These are phyloP conservation scores for Saxidomus purpurata DNA, from an alignment of 1,140 invertebrate species.

Conservation along the genomic window DNA sequence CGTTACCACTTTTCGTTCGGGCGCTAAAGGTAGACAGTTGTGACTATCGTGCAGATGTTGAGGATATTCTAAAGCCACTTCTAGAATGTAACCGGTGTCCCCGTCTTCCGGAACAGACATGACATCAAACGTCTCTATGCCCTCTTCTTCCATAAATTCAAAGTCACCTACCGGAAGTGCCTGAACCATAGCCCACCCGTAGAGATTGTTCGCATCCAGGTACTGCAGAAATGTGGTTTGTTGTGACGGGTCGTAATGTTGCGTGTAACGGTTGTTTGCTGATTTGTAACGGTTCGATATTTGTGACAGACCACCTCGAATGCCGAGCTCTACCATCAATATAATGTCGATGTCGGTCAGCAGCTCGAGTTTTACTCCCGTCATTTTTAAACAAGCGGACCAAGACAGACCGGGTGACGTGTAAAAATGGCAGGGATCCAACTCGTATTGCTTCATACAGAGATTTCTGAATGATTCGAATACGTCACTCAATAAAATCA, in stretches of 20 bases:
- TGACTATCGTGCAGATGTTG: slow-evolving; percentile 87
- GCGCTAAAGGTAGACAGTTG: slow-evolving; percentile 87
- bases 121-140: slow-evolving; percentile 81
- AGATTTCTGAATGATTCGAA: slow-evolving; percentile 15
- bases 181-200: slow-evolving; percentile 72
- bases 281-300: slow-evolving; percentile 67
- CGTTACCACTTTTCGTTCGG: slow-evolving; percentile 74
- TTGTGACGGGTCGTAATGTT: slow-evolving; percentile 12
- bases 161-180: slow-evolving; percentile 66
- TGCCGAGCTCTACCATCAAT: slow-evolving; percentile 78
- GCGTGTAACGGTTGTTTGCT: slow-evolving; percentile 74
- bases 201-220: slow-evolving; percentile 72
- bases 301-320: slow-evolving; percentile 73
- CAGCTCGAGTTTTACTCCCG: slow-evolving; percentile 69
- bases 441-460: slow-evolving; percentile 17
- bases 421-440: slow-evolving; percentile 36
- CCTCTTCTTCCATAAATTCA: slow-evolving; percentile 84
- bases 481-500: slow-evolving; percentile 20
- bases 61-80: slow-evolving; percentile 84
- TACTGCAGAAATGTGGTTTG: slow-evolving; percentile 9
- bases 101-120: slow-evolving; percentile 81
- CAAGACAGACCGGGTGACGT: slow-evolving; percentile 71
- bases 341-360: slow-evolving; percentile 72
- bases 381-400: slow-evolving; percentile 68
- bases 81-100: slow-evolving; percentile 87